These are phyloP conservation scores for Melanocharis versteri DNA, from an alignment of 2,113 vertebrate species.

Conservation along the genomic window DNA sequence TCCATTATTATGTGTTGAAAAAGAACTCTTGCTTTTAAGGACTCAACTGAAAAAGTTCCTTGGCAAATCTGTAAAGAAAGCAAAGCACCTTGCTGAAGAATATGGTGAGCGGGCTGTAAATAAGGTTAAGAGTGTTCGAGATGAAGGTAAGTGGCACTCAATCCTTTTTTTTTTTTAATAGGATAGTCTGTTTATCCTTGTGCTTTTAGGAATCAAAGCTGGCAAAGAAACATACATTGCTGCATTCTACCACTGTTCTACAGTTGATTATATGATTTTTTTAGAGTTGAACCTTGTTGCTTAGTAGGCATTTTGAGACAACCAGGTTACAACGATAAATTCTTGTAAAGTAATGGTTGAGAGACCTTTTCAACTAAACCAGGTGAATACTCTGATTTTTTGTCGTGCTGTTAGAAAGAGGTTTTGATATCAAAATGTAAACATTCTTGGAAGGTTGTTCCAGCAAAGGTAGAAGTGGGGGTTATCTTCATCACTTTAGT, in stretches of 20 bases:
- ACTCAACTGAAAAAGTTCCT: conserved; percentile 96
- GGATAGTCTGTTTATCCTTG: not conserved
- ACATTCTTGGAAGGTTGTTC: not conserved
- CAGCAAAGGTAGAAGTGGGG: not conserved
- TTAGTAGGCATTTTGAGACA: not conserved
- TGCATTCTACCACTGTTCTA: not conserved
- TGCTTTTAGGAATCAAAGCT: not conserved
- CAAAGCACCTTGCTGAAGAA: conserved; percentile 94
- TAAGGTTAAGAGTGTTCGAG: conserved; percentile 97
- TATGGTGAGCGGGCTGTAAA: conserved; percentile 97
- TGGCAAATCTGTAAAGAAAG: conserved; percentile 95
- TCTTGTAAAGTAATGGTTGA: not conserved
- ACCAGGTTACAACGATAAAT: not conserved
- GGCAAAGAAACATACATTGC: not conserved
- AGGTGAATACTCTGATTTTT: not conserved
- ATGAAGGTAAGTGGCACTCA: conserved; percentile 81
- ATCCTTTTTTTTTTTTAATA: not conserved
- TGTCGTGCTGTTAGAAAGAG: not conserved
- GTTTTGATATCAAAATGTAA: not conserved
- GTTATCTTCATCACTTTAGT: not conserved
- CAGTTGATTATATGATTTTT: not conserved
- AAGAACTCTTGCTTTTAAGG: conserved; percentile 64
- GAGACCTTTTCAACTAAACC: not conserved
- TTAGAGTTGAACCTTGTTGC: not conserved
- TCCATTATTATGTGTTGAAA: not conserved